Conservation (phyloP, 2,113 vertebrate genomes). For the Oxyruncus cristatus region DNA sequence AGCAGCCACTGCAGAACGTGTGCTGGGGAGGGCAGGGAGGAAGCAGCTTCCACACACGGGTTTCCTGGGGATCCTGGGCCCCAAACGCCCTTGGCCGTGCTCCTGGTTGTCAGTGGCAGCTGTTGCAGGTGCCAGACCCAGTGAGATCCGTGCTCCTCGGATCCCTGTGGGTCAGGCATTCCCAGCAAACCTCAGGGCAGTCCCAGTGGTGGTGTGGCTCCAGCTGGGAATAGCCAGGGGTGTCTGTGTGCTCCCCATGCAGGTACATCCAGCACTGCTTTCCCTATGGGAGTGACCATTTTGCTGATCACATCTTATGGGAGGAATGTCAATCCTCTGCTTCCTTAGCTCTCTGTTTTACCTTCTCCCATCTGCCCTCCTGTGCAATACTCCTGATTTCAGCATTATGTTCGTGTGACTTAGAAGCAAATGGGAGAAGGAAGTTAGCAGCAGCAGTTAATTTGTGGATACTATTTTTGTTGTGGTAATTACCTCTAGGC, state of each 20-base stretch:
- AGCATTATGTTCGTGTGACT: not conserved
- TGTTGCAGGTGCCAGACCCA: not conserved
- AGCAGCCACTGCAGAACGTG: not conserved
- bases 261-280: fast-evolving
- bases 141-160: not conserved
- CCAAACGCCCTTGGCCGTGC: fast-evolving
- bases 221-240: not conserved
- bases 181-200: no score
- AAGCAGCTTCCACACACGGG: fast-evolving
- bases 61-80: not conserved
- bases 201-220: fast-evolving
- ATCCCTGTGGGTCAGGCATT: not conserved
- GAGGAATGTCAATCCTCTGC: not conserved
- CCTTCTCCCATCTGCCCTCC: not conserved
- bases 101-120: fast-evolving
- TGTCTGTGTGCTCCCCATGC: not conserved
- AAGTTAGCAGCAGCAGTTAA: not conserved
- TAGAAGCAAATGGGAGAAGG: constrained; percentile 21
- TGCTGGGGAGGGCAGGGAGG: not conserved
- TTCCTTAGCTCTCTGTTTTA: not conserved
- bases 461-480: constrained; percentile 22
- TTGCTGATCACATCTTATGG: not conserved
- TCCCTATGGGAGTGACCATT: fast-evolving
- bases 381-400: not conserved
- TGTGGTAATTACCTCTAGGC: constrained; percentile 1